Evolutionary conservation across 2,113 vertebrate species (phyloP).

Genomic region (Thunnus maccoyii): DNA sequence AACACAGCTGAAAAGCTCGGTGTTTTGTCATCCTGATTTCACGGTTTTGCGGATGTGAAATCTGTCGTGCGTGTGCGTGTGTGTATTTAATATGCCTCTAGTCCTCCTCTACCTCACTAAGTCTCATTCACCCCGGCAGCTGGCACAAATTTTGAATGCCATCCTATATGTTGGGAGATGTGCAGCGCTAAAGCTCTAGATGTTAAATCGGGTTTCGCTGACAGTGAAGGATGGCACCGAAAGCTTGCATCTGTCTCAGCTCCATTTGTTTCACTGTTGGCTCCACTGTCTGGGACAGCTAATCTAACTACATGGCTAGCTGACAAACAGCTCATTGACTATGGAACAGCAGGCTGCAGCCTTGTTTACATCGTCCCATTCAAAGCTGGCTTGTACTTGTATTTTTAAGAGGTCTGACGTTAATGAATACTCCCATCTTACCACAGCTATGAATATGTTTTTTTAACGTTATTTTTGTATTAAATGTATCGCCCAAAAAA

Average conservation of each 20-base stretch:
- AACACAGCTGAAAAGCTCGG: slow-evolving; percentile 9
- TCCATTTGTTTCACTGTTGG: slow-evolving; percentile 77
- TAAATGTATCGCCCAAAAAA: not conserved
- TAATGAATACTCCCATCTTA: not conserved
- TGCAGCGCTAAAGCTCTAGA: slow-evolving; percentile 42
- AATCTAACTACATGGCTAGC: slow-evolving; percentile 73
- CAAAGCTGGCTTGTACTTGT: slow-evolving; percentile 27
- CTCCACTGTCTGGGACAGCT: slow-evolving; percentile 69
- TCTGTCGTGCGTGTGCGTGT: not conserved
- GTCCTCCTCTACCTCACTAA: slow-evolving; percentile 22
- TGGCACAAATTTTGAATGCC: slow-evolving; percentile 31
- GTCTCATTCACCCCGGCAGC: slow-evolving; percentile 39
- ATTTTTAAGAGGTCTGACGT: slow-evolving; percentile 19
- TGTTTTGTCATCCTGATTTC: slow-evolving; percentile 23
- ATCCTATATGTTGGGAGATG: slow-evolving; percentile 24
- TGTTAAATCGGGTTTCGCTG: slow-evolving; percentile 53
- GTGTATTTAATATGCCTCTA: not conserved
- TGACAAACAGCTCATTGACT: slow-evolving; percentile 79
- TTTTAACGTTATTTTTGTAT: not conserved
- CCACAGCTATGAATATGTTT: not conserved
- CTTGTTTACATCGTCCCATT: slow-evolving; percentile 64
- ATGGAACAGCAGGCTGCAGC: slow-evolving; percentile 67
- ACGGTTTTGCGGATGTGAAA: slow-evolving; percentile 22
- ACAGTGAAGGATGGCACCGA: slow-evolving; percentile 70
- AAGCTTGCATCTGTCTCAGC: slow-evolving; percentile 71